phyloP scores from a whole-genome alignment of 2,797 vertebrate species.

The Pempheris klunzingeri region DNA sequence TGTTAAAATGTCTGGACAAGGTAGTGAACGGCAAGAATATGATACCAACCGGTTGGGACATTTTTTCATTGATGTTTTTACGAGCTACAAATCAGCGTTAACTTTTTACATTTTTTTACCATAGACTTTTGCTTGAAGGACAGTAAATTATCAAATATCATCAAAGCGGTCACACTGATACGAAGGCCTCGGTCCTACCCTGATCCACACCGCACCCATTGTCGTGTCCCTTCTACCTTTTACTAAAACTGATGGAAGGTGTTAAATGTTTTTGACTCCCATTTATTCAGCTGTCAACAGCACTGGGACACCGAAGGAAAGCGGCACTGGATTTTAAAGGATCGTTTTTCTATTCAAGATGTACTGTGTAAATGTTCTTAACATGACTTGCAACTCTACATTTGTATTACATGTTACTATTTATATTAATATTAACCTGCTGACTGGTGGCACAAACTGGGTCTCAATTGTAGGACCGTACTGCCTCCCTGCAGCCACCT shows the following conservation, averaged over 20 bases:
- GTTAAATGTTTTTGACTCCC: not conserved
- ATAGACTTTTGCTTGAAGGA: not conserved
- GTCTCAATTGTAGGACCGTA: not conserved
- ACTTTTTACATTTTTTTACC: constrained; percentile 23
- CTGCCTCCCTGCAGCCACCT: constrained; percentile 9
- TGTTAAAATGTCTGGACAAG: not conserved
- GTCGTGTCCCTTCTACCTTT: constrained; percentile 17
- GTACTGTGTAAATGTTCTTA: constrained; percentile 65
- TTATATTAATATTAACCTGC: constrained; percentile 67
- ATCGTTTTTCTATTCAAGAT: constrained; percentile 44
- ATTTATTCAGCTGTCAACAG: constrained; percentile 6
- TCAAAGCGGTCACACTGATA: not conserved
- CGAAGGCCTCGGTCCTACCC: not conserved
- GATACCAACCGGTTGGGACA: not conserved
- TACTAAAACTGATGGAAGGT: constrained; percentile 1
- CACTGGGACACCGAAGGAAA: constrained; percentile 12
- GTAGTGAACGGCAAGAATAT: not conserved
- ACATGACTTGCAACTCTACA: constrained; percentile 55
- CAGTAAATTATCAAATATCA: not conserved
- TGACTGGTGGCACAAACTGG: constrained; percentile 7
- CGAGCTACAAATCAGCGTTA: not conserved
- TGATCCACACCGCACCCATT: not conserved
- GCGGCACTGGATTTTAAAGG: constrained; percentile 40
- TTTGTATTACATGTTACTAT: constrained; percentile 68
- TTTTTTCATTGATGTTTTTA: constrained; percentile 32